Conservation (phyloP, 2,888 invertebrate species). For the Troides helena region DNA sequence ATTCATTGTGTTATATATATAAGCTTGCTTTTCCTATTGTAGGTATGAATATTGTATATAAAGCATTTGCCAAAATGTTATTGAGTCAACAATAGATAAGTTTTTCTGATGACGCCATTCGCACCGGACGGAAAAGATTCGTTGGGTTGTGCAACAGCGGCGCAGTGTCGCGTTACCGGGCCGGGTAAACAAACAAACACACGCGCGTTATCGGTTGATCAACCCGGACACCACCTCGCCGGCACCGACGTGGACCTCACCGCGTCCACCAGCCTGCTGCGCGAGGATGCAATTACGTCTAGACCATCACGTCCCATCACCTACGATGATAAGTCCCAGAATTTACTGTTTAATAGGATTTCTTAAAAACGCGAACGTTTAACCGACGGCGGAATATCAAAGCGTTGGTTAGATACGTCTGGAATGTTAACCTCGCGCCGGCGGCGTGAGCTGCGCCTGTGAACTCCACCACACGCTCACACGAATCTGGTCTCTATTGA, state of each 20-base stretch:
- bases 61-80: not conserved
- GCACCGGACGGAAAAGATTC: constrained; percentile 9
- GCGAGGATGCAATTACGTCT: constrained; percentile 12
- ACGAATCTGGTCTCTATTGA: constrained; percentile 30
- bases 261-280: constrained; percentile 25
- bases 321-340: not conserved
- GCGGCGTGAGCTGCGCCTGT: constrained; percentile 29
- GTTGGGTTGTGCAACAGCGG: constrained; percentile 27
- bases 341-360: constrained; percentile 3
- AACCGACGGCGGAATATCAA: constrained; percentile 62
- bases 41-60: too few species aligned
- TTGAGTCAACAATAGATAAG: not conserved
- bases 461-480: constrained; percentile 7
- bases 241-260: constrained; percentile 62
- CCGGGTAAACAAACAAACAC: constrained; percentile 37
- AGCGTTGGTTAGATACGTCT: constrained; percentile 53
- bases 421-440: constrained; percentile 35
- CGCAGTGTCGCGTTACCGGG: constrained; percentile 31
- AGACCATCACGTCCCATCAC: not conserved
- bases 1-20: too few species aligned
- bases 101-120: not conserved
- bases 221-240: constrained; percentile 50
- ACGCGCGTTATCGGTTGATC: constrained; percentile 63
- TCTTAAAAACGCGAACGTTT: not conserved
- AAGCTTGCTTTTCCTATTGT: too few species aligned